Base-by-base conservation (phyloP, 2,888 invertebrate genomes). In the Eilema caniola region DNA sequence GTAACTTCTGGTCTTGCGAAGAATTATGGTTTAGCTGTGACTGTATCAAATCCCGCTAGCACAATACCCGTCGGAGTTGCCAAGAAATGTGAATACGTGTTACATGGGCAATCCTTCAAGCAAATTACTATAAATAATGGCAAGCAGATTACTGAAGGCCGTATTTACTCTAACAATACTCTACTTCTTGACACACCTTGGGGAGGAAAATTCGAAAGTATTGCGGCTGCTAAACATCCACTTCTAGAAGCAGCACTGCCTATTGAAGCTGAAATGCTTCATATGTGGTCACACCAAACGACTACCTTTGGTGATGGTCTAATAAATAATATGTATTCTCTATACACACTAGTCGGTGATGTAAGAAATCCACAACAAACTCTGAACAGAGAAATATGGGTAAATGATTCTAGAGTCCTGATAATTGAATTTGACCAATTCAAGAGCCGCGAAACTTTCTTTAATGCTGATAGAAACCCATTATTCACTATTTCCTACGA, bases 381-480 rank as follows among this genome's bases (percentile, higher is more conserved):
- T 1, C 92, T 98, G 2, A 98, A 97, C 85, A 96, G 97, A 23
- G 98, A 98, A 89, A 97, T 98, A 80, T 97, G 98, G 98, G 98
- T 99, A 8, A 99, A 99, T 89, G 97, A 98, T 77, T 97, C 98
- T 8, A 97, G 98, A 83, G 97, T 99, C 0, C 95, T 99, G 53
- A 98, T 98, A 23, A 97, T 99, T 66, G 98, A 99, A 90, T 99
- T 98, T 86, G 98, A 99, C 88, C 98, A 99, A 88, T 98, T 98
- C 75, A 97, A 97, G 61, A 98, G 98, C 80, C 97, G 97, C 57
- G 99, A 99, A 92, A 98, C 98, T 0, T 98, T 99, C 89, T 98
- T 98, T 86, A 98, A 99, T 89, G 96, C 97, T 77, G 97, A 98
- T 75, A 96, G 97, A 75, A 97, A 97, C 73, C 97, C 98, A 20